phyloP scores from a whole-genome alignment of 2,797 vertebrate species.

The Amazonetta brasiliensis region DNA sequence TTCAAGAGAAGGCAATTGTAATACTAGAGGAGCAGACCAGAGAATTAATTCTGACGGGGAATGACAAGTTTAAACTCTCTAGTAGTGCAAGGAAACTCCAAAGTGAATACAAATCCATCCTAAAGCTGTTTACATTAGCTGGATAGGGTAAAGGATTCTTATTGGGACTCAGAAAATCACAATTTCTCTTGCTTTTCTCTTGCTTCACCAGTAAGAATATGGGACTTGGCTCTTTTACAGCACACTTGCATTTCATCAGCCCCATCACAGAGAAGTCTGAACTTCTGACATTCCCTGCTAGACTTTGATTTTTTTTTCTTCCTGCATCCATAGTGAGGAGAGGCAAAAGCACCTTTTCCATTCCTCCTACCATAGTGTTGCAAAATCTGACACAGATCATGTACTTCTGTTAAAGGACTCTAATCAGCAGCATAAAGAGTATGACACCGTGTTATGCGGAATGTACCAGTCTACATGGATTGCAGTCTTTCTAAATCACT shows the following conservation, averaged over 20 bases:
- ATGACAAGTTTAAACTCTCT: constrained; percentile 7
- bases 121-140: neutral
- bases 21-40: neutral
- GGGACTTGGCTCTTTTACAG: neutral
- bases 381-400: neutral
- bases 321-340: neutral
- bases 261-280: neutral
- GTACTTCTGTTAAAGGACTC: neutral
- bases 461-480: neutral
- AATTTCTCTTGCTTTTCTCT: neutral
- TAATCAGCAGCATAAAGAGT: neutral
- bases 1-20: neutral
- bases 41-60: neutral
- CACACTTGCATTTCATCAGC: neutral
- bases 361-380: neutral
- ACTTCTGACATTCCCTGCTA: neutral
- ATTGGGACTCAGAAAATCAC: neutral
- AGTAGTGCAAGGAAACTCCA: neutral
- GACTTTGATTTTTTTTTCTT: neutral
- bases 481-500: neutral
- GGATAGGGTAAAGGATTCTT: neutral
- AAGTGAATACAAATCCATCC: neutral
- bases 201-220: neutral
- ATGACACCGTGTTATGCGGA: neutral
- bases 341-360: neutral